Conservation (phyloP, 2,797 vertebrate genomes). For the Eupleurogrammus muticus region DNA sequence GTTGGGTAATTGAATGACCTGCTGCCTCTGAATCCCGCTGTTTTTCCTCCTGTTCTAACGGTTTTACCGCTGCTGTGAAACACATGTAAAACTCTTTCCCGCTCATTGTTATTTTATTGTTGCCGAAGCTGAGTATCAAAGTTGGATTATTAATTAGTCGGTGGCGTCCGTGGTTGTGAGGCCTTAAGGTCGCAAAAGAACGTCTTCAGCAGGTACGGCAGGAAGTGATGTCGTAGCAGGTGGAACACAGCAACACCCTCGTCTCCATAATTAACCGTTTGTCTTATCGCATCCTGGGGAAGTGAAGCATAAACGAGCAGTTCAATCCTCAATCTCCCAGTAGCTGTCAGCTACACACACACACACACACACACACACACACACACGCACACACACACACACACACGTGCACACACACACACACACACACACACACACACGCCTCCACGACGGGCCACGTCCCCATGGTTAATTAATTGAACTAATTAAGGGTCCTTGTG, state of each 20-base stretch:
- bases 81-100: no score
- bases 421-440: background rate
- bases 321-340: constrained; percentile 49
- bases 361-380: constrained; percentile 2
- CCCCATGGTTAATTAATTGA: constrained; percentile 81
- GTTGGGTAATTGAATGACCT: no score
- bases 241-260: constrained; percentile 4
- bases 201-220: constrained; percentile 15
- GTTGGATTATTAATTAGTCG: no score
- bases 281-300: constrained; percentile 48
- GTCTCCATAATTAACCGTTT: constrained; percentile 35
- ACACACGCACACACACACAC: background rate
- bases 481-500: constrained; percentile 79
- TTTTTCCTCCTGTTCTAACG: no score
- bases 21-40: no score
- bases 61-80: no score
- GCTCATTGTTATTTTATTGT: no score
- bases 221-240: constrained; percentile 17
- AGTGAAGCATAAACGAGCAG: constrained; percentile 22
- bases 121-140: background rate
- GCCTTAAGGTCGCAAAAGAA: constrained; percentile 59
- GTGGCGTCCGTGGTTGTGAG: constrained; percentile 43
- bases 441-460: constrained; percentile 9
- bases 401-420: background rate
- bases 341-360: constrained; percentile 19